Evolutionary conservation across 2,113 vertebrate species (phyloP).

Genomic region (Silurus glanis): DNA sequence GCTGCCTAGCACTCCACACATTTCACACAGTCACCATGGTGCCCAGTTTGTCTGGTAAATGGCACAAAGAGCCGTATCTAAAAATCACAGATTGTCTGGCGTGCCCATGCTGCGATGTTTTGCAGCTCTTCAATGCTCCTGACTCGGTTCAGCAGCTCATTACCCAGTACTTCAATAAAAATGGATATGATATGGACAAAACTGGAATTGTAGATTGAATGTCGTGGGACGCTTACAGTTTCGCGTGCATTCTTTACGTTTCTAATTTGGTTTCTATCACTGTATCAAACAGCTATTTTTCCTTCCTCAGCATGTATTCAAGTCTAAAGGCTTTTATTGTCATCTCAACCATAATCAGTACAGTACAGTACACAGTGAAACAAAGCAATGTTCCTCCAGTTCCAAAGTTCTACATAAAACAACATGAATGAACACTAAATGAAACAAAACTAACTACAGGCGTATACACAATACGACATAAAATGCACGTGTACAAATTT

Average conservation of each 20-base stretch:
- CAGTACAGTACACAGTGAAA: too few species aligned
- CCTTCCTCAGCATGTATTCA: not conserved
- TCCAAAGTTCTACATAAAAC: too few species aligned
- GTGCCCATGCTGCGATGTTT: not conserved
- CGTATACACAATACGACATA: too few species aligned
- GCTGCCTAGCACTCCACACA: slow-evolving; percentile 10
- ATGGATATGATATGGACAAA: not conserved
- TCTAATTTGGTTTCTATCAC: not conserved
- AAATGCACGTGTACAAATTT: too few species aligned
- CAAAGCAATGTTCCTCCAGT: too few species aligned
- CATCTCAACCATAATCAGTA: too few species aligned
- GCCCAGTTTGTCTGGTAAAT: slow-evolving; percentile 20
- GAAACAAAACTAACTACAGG: too few species aligned
- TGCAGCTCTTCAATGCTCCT: not conserved
- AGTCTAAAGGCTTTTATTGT: too few species aligned
- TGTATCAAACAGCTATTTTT: not conserved
- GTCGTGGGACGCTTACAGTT: not conserved
- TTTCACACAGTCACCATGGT: slow-evolving; percentile 10
- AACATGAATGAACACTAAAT: too few species aligned
- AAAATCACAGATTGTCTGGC: slow-evolving; percentile 10
- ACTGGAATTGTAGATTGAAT: not conserved
- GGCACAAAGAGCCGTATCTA: slow-evolving; percentile 7
- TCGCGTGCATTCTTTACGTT: not conserved
- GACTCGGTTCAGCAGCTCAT: not conserved
- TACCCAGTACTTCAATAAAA: not conserved